These are phyloP conservation scores for Drosophila nannoptera DNA, from an alignment of 1,140 invertebrate genomes.

Conservation along the genomic window DNA sequence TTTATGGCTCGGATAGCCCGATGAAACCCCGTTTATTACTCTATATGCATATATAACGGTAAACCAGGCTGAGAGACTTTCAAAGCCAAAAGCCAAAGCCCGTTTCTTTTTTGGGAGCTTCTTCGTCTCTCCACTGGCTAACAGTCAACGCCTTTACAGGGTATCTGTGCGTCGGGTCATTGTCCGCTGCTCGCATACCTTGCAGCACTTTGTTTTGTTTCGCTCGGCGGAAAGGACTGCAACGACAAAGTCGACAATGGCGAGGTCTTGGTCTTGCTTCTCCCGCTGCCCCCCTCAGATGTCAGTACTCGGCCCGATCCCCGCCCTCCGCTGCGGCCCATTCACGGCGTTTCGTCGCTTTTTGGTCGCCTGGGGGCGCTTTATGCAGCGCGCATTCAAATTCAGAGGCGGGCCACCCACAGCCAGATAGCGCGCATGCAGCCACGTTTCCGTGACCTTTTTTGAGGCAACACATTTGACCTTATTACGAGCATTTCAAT, in stretches of 20 bases:
- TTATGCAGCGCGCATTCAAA: slow-evolving; percentile 29
- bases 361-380: slow-evolving; percentile 56
- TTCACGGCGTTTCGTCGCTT: slow-evolving; percentile 10
- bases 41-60: background rate
- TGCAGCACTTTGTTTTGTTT: slow-evolving; percentile 33
- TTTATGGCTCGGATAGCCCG: background rate
- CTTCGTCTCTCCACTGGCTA: background rate
- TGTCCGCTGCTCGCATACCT: slow-evolving; percentile 12
- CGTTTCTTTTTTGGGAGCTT: too few relatives aligned
- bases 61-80: background rate
- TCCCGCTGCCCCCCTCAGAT: background rate
- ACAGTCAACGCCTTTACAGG: slow-evolving; percentile 12
- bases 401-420: slow-evolving; percentile 16
- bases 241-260: slow-evolving; percentile 45
- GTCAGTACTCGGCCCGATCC: too few relatives aligned
- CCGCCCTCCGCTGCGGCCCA: background rate
- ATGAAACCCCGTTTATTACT: background rate
- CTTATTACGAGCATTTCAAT: slow-evolving; percentile 63
- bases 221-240: slow-evolving; percentile 40
- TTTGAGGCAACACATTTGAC: slow-evolving; percentile 63
- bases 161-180: slow-evolving; percentile 10
- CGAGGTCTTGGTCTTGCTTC: slow-evolving; percentile 41
- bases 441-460: slow-evolving; percentile 68
- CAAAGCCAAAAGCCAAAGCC: background rate
- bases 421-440: slow-evolving; percentile 6